These are phyloP conservation scores for Enteromius argenteus DNA, from an alignment of 2,797 vertebrate species.

Conservation along the genomic window DNA sequence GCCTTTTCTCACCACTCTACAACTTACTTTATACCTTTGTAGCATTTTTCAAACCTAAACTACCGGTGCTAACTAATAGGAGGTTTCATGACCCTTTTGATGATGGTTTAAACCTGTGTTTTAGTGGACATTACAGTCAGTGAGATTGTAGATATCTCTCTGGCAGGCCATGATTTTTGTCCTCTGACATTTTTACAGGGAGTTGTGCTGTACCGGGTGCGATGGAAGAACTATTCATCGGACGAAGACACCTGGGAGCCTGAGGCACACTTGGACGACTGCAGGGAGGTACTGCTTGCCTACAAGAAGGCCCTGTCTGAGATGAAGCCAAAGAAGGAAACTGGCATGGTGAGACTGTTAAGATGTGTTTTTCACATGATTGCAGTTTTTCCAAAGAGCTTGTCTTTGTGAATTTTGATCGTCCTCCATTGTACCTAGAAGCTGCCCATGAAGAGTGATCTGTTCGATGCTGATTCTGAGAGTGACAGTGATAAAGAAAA, in stretches of 20 bases:
- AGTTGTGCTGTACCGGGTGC: slow-evolving; percentile 91
- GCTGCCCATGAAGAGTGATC: slow-evolving; percentile 84
- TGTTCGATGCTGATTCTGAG: slow-evolving; percentile 91
- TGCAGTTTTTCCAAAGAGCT: not conserved
- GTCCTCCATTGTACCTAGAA: slow-evolving; percentile 72
- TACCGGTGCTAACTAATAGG: not conserved
- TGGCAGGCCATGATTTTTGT: slow-evolving; percentile 6
- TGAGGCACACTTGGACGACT: slow-evolving; percentile 92
- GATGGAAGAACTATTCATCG: slow-evolving; percentile 96
- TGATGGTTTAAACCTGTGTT: not conserved
- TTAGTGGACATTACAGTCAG: not conserved
- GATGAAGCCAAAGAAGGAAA: slow-evolving; percentile 85
- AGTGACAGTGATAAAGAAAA: slow-evolving; percentile 84
- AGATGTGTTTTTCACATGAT: not conserved
- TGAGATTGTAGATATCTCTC: not conserved
- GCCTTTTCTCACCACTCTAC: not conserved
- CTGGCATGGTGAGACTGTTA: slow-evolving; percentile 76
- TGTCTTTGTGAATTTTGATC: slow-evolving; percentile 14
- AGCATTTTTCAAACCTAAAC: not conserved
- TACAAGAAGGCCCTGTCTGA: slow-evolving; percentile 86
- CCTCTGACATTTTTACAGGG: slow-evolving; percentile 77
- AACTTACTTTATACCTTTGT: not conserved
- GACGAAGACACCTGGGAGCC: slow-evolving; percentile 99
- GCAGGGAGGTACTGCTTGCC: slow-evolving; percentile 92
- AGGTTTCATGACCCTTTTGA: not conserved